Conservation (phyloP, 2,888 invertebrate genomes). For the Lepidonotus clava region DNA sequence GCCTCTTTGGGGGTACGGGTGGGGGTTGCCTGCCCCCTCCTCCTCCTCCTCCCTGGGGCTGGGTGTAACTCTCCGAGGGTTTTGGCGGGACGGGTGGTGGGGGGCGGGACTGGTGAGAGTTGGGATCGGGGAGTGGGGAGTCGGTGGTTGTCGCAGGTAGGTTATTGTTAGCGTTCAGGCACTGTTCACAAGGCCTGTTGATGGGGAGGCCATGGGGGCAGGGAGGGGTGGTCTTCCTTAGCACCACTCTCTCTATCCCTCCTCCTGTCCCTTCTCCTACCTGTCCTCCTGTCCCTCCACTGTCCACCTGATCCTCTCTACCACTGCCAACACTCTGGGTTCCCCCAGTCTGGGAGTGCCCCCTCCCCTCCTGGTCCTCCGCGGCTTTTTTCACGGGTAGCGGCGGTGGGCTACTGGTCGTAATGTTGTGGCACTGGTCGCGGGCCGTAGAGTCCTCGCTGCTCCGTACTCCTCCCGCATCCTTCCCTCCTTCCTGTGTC, state of each 20-base stretch:
- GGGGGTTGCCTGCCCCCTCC: conserved; percentile 2
- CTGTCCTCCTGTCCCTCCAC: not conserved
- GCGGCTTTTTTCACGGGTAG: not conserved
- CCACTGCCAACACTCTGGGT: not conserved
- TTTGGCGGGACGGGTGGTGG: conserved; percentile 44
- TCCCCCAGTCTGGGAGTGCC: not conserved
- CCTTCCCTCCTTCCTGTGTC: no score
- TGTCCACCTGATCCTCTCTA: not conserved
- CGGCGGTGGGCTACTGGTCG: not conserved
- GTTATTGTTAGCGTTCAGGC: conserved; percentile 11
- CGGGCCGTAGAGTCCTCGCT: no score
- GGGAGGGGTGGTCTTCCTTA: no score
- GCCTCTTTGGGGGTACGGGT: conserved; percentile 13
- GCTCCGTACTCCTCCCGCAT: no score
- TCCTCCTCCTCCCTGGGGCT: not conserved
- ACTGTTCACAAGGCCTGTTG: not conserved
- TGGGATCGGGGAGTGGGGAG: not conserved
- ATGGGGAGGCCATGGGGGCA: not conserved
- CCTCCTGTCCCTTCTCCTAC: not conserved
- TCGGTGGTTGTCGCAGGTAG: not conserved
- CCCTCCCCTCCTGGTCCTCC: not conserved
- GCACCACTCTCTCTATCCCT: no score
- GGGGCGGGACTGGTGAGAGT: not conserved
- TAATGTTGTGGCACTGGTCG: conserved; percentile 44
- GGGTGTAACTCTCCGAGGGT: not conserved